Evolutionary conservation across 2,113 vertebrate species (phyloP).

Genomic region (Microcebus ravelobensis): DNA sequence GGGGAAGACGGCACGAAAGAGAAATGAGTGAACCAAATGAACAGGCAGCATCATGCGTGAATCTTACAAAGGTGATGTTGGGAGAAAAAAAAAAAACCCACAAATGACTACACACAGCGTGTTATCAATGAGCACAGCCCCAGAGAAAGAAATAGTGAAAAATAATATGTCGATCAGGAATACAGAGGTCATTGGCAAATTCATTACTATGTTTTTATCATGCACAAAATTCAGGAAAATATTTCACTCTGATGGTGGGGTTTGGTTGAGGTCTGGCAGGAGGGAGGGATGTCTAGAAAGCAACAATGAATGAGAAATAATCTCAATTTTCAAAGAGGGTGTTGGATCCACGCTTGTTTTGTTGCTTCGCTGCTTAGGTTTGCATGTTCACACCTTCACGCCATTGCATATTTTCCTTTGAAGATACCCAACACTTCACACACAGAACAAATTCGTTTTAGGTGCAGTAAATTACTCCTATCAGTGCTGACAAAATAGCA

Average conservation of each 20-base stretch:
- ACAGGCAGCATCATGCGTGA: accelerated
- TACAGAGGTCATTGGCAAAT: background rate
- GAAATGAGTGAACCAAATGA: accelerated
- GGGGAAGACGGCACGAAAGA: accelerated
- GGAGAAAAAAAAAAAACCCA: background rate
- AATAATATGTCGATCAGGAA: background rate
- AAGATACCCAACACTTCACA: no score
- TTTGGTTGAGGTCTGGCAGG: background rate
- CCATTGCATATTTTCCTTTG: background rate
- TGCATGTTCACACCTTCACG: background rate
- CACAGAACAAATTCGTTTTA: background rate
- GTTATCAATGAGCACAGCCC: background rate
- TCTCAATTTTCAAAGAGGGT: no score
- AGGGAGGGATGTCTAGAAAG: background rate
- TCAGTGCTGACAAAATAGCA: background rate
- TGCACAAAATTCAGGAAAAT: background rate
- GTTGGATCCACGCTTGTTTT: background rate
- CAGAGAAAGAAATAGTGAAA: background rate
- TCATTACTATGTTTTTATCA: background rate
- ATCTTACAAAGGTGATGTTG: background rate
- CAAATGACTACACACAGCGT: background rate
- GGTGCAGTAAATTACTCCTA: accelerated
- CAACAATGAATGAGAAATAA: background rate
- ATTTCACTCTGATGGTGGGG: background rate
- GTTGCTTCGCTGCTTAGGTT: background rate